Conservation (phyloP, 1,140 invertebrate species). For the Psilanteris sp. region DNA sequence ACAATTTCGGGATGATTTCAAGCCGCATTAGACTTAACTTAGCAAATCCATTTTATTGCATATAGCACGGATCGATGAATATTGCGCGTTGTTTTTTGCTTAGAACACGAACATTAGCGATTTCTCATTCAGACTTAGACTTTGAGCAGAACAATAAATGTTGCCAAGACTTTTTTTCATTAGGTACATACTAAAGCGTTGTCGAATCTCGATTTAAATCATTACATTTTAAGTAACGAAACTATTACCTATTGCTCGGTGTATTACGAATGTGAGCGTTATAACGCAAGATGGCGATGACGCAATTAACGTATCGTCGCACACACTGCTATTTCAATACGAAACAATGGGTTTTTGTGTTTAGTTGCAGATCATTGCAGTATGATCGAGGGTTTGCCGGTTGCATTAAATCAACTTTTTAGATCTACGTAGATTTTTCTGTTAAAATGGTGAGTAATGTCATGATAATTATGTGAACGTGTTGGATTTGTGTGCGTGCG, state of each 20-base stretch:
- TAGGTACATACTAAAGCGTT: conserved; percentile 31
- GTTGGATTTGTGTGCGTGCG: neutral
- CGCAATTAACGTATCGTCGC: conserved; percentile 36
- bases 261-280: conserved; percentile 23
- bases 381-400: conserved; percentile 46
- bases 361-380: conserved; percentile 65
- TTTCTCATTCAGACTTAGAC: conserved; percentile 4
- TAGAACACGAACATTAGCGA: conserved; percentile 9
- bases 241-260: conserved; percentile 1
- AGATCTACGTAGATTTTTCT: conserved; percentile 11
- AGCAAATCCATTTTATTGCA: conserved; percentile 4
- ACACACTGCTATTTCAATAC: neutral
- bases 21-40: conserved; percentile 24
- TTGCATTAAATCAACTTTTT: conserved; percentile 29
- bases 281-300: conserved; percentile 53
- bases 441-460: conserved; percentile 53
- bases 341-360: conserved; percentile 62
- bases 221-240: too few relatives aligned
- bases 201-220: too few relatives aligned
- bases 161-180: conserved; percentile 20
- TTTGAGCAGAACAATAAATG: conserved; percentile 7
- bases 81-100: conserved; percentile 45
- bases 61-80: conserved; percentile 44
- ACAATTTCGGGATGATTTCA: conserved; percentile 32
- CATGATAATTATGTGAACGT: conserved; percentile 1